phyloP scores from a whole-genome alignment of 2,888 invertebrate species.

The Callinectes sapidus region DNA sequence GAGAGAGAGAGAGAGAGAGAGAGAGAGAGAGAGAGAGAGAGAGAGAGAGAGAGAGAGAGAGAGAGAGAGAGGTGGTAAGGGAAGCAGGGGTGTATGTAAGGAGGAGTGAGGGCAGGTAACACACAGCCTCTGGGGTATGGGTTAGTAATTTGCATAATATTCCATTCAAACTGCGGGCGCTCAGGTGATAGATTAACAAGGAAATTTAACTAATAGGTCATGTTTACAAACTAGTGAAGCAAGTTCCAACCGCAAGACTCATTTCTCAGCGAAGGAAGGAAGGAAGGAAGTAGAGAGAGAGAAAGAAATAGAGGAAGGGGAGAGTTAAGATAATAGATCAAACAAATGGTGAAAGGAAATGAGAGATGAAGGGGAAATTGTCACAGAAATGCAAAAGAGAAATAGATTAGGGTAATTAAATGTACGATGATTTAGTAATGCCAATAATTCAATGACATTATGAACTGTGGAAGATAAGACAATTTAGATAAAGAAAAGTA shows the following conservation, averaged over 20 bases:
- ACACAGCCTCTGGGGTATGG: slow-evolving; percentile 25
- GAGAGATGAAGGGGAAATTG: not conserved
- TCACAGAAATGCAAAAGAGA: not conserved
- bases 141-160: slow-evolving; percentile 62
- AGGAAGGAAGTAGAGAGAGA: not conserved
- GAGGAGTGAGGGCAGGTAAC: not conserved
- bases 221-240: slow-evolving; percentile 61
- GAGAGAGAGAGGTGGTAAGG: not conserved
- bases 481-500: too few species aligned
- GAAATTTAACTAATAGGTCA: slow-evolving; percentile 61
- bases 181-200: slow-evolving; percentile 63
- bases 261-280: not conserved
- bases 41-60: slow-evolving; percentile 5
- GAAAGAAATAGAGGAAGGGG: not conserved
- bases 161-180: slow-evolving; percentile 60
- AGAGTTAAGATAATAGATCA: not conserved
- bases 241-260: slow-evolving; percentile 41
- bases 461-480: not conserved
- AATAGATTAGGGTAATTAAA: not conserved
- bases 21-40: not conserved
- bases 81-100: not conserved
- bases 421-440: not conserved
- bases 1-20: not conserved
- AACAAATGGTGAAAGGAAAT: not conserved
- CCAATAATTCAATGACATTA: not conserved